Percentiles rank a stretch among this genome's conserved stretches.
phyloP scores from a whole-genome alignment of 2,888 invertebrate species.

The Steromphala cineraria region DNA sequence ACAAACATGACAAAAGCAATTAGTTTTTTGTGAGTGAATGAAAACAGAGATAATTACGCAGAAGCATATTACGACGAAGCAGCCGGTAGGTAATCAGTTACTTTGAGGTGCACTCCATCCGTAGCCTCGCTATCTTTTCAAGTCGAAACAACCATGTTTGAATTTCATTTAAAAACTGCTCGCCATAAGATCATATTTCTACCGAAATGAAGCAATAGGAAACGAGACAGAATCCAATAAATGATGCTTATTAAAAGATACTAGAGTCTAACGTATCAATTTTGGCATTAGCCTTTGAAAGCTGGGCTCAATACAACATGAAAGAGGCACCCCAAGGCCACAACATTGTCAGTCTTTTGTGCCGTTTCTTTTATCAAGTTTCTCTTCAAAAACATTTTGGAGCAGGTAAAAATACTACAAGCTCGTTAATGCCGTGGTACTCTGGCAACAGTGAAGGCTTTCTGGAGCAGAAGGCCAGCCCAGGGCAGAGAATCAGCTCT shows the following conservation, averaged over 20 bases:
- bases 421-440: not conserved
- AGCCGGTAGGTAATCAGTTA: not conserved
- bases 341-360: slow-evolving; percentile 16
- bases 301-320: not conserved
- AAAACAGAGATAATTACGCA: not conserved
- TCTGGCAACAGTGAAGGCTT: not conserved
- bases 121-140: not conserved
- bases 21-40: slow-evolving; percentile 5
- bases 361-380: not conserved
- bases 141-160: slow-evolving; percentile 9
- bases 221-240: slow-evolving; percentile 3
- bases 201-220: slow-evolving; percentile 11
- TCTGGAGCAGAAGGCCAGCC: no score
- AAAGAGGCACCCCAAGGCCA: not conserved
- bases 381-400: not conserved
- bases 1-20: slow-evolving; percentile 12
- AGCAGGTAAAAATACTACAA: slow-evolving; percentile 13
- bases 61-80: not conserved
- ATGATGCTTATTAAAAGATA: slow-evolving; percentile 19
- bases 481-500: no score
- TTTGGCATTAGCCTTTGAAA: slow-evolving; percentile 15
- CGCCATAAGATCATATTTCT: slow-evolving; percentile 12
- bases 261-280: slow-evolving; percentile 14
- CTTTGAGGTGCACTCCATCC: not conserved
- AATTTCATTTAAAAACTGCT: slow-evolving; percentile 17